Conservation (phyloP, 2,113 vertebrate genomes). For the Calypte anna region DNA sequence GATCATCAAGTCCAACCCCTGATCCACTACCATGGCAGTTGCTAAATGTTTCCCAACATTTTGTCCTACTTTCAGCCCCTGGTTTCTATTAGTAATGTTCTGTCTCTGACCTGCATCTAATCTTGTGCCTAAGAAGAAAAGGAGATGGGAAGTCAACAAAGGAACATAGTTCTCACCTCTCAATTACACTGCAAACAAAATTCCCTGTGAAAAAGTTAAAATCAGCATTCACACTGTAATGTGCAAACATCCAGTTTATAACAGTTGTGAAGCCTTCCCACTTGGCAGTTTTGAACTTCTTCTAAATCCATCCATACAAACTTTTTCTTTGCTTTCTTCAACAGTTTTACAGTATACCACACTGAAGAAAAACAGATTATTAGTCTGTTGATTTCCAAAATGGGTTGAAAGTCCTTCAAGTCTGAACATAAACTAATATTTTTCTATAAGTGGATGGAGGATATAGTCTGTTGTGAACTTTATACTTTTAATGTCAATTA, state of each 20-base stretch:
- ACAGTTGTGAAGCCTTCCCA: background rate
- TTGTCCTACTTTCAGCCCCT: background rate
- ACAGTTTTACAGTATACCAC: background rate
- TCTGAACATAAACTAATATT: background rate
- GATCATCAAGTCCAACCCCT: no score
- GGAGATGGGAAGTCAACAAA: background rate
- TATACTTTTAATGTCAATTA: background rate
- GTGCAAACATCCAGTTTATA: constrained; percentile 17
- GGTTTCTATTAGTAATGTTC: background rate
- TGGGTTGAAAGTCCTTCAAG: background rate
- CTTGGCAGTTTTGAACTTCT: background rate
- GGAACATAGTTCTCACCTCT: background rate
- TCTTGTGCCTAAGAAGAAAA: background rate
- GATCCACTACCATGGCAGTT: no score
- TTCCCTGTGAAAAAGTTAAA: background rate
- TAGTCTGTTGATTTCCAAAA: background rate
- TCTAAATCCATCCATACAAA: background rate
- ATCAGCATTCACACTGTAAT: background rate
- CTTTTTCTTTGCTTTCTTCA: background rate
- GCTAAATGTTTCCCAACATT: background rate
- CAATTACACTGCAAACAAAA: background rate
- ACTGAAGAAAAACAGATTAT: background rate
- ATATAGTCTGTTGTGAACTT: background rate
- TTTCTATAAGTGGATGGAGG: background rate
- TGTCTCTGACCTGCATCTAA: background rate